Conservation (phyloP, 2,888 invertebrate genomes). For the Chirona hameri region DNA sequence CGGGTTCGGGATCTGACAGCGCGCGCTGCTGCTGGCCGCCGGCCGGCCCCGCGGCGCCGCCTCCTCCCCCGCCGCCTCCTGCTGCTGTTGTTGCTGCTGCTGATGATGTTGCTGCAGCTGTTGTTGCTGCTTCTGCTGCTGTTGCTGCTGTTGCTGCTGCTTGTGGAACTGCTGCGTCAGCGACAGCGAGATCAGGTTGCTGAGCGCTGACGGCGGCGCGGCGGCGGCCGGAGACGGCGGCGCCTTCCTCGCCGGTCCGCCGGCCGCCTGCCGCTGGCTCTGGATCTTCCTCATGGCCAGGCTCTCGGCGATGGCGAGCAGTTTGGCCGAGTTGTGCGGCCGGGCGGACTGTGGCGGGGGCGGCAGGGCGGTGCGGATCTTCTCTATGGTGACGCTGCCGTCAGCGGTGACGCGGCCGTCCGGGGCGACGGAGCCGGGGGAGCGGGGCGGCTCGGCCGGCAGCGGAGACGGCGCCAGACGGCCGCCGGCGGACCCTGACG, state of each 20-base stretch:
- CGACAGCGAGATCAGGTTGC: background rate
- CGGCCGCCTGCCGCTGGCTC: background rate
- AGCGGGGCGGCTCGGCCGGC: background rate
- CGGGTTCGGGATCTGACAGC: slow-evolving; percentile 2
- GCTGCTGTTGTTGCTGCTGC: background rate
- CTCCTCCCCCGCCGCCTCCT: background rate
- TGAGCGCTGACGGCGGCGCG: background rate
- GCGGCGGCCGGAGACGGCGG: background rate
- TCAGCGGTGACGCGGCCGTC: background rate
- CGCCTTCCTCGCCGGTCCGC: too few relatives aligned
- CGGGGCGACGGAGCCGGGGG: background rate
- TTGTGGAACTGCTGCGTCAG: background rate
- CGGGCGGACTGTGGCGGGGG: background rate
- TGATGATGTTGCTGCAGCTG: background rate
- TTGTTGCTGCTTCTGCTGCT: background rate
- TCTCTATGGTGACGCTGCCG: slow-evolving; percentile 8
- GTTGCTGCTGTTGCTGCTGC: background rate
- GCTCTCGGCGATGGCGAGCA: slow-evolving; percentile 2
- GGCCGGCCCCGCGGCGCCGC: background rate
- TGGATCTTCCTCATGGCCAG: background rate
- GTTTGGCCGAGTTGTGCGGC: background rate
- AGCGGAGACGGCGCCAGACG: background rate
- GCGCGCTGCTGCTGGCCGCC: background rate
- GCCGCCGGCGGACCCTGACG: background rate
- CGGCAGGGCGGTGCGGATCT: background rate